Evolutionary conservation across 2,888 invertebrate genomes (phyloP).

Genomic region (Amphipyra berbera): DNA sequence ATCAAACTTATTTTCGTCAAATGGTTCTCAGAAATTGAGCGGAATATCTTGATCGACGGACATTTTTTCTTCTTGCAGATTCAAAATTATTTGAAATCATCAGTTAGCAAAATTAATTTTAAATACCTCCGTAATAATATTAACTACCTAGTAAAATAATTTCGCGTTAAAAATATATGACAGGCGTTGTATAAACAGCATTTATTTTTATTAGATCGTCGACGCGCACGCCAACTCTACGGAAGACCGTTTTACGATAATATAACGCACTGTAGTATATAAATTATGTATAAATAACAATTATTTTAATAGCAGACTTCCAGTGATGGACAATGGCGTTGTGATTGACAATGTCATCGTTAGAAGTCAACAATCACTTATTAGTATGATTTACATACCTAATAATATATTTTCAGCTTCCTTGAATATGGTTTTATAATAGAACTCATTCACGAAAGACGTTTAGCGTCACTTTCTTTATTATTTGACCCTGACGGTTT

Average conservation of each 20-base stretch:
- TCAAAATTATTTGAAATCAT: background rate
- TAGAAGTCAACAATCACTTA: slow-evolving; percentile 1
- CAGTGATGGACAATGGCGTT: too few relatives aligned
- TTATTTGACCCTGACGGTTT: too few relatives aligned
- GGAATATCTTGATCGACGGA: too few relatives aligned
- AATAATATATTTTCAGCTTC: too few relatives aligned
- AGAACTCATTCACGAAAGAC: too few relatives aligned
- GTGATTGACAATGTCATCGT: slow-evolving; percentile 3
- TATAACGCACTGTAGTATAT: slow-evolving; percentile 16
- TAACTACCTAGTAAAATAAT: slow-evolving; percentile 16
- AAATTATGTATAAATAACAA: slow-evolving; percentile 19
- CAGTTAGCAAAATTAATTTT: background rate
- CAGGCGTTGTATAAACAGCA: slow-evolving; percentile 24
- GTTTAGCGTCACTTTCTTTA: too few relatives aligned
- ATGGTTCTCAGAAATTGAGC: too few relatives aligned
- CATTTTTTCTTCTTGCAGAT: too few relatives aligned
- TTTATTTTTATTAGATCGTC: slow-evolving; percentile 31
- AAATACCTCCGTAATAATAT: background rate
- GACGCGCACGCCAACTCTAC: slow-evolving; percentile 21
- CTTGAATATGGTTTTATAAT: too few relatives aligned
- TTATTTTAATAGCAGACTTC: slow-evolving; percentile 19
- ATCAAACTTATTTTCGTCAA: too few relatives aligned
- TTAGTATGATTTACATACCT: too few relatives aligned
- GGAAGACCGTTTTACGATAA: slow-evolving; percentile 25
- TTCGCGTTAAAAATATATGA: slow-evolving; percentile 14